These are phyloP conservation scores for Eristalis pertinax DNA, from an alignment of 2,888 invertebrate species.

Conservation along the genomic window DNA sequence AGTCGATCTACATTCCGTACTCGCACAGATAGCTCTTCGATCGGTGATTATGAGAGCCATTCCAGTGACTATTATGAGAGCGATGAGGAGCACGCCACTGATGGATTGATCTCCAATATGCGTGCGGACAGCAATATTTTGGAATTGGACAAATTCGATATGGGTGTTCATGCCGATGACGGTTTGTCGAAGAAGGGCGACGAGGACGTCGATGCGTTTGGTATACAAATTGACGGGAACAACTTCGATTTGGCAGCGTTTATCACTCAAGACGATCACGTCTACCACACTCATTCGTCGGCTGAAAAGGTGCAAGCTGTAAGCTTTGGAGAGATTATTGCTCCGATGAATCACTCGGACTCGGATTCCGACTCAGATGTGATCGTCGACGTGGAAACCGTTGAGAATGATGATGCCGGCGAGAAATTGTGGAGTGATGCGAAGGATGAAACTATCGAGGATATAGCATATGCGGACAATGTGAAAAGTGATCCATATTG, in stretches of 20 bases:
- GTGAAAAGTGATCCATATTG: conserved; percentile 79
- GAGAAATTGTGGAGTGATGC: conserved; percentile 68
- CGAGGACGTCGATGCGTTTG: conserved; percentile 76
- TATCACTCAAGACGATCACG: conserved; percentile 80
- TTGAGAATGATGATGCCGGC: conserved; percentile 76
- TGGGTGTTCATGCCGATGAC: conserved; percentile 69
- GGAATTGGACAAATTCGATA: background rate
- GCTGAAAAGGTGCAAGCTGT: background rate
- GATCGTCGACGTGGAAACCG: conserved; percentile 80
- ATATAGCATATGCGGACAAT: conserved; percentile 76
- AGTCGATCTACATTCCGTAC: conserved; percentile 78
- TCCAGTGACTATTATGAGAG: conserved; percentile 80
- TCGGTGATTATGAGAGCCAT: conserved; percentile 81
- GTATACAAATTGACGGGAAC: conserved; percentile 77
- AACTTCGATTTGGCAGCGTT: conserved; percentile 80
- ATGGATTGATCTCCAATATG: background rate
- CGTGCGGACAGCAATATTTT: background rate
- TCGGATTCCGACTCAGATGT: conserved; percentile 79
- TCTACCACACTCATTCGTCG: conserved; percentile 48
- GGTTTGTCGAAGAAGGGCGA: conserved; percentile 71
- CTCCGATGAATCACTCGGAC: conserved; percentile 65
- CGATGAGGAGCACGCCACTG: conserved; percentile 55
- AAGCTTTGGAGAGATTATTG: conserved; percentile 3
- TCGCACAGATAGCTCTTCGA: conserved; percentile 80
- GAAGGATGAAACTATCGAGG: conserved; percentile 51